These are phyloP conservation scores for Eretmodus cyanostictus DNA, from an alignment of 2,113 vertebrate genomes.

Conservation along the genomic window DNA sequence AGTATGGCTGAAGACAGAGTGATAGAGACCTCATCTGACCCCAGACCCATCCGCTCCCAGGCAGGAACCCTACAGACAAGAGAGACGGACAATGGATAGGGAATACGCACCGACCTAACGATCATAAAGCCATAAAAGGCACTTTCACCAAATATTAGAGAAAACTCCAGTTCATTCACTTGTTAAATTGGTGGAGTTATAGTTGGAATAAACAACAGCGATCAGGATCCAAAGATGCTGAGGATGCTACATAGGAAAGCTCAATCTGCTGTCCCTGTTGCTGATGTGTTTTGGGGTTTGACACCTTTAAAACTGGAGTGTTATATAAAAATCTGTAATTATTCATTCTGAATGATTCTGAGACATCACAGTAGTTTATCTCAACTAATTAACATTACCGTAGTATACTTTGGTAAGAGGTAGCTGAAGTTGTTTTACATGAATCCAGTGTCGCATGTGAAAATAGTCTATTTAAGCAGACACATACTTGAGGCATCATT, in stretches of 20 bases:
- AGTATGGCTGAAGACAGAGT: not conserved
- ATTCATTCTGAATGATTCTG: not conserved
- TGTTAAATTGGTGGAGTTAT: not conserved
- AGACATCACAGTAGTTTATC: not conserved
- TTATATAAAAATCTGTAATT: not conserved
- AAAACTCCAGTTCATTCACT: not conserved
- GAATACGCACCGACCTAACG: not conserved
- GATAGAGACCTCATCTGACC: not conserved
- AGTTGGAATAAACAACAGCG: not conserved
- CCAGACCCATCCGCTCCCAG: not conserved
- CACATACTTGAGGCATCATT: not conserved
- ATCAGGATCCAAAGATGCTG: not conserved
- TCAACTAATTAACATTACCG: not conserved
- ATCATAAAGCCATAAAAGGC: not conserved
- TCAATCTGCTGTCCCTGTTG: not conserved
- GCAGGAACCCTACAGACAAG: not conserved
- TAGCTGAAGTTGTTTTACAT: not conserved
- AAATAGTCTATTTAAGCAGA: not conserved
- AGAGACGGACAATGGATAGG: not conserved
- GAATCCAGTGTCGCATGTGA: not conserved
- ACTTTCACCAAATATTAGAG: not conserved
- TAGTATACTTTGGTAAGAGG: not conserved
- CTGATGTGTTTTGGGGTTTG: not conserved
- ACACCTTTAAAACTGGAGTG: not conserved
- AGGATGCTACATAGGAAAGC: not conserved